Base-by-base conservation (phyloP, 2,797 vertebrate species). In the Scolopax bukidnonensis region DNA sequence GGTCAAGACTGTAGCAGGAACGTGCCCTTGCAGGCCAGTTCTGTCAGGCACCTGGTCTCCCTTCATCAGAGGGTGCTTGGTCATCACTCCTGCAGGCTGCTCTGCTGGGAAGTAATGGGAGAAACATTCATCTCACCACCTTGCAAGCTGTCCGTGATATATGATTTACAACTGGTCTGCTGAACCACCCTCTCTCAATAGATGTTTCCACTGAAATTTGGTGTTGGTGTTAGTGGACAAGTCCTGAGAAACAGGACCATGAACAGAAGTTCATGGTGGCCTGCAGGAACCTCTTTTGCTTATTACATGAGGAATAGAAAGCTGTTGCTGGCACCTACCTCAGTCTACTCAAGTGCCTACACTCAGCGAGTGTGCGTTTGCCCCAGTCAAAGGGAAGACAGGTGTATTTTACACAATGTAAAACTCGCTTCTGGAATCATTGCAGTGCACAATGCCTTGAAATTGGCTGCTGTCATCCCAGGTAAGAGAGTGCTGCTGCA, bases 81-180 rank as follows among this genome's bases (percentile, higher is more conserved):
- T 53, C 20, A 10, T 33, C 19, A 0, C 28, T 38, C 47, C 54
- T 63, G 71, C 32, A 33, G 51, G 90, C 30, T 32, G 54, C 36
- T 81, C 40, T 77, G 25, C 8, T n/a, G 71, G 64, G 61, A 43
- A 65, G 33, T 10, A 28, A 1, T 43, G 2, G 1, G 50, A 28
- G 43, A 69, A 45, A 25, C 0, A 1, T 57, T 28, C 17, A 20
- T 24, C 27, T 47, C n/a, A 8, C n/a, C 10, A 27, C 59, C 43
- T n/a, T 65, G 38, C 30, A 40, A 59, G 40, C 32, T 45, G 19
- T 13, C 68, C 1, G 0, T 6, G 40, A 23, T 3, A 24, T 0
- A 0, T 20, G 30, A 28, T 33, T 63, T 50, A 32, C 33, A 28
- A 7, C 38, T 4, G 38, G 54, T 24, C 51, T 69, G 70, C 45